Base-by-base conservation (phyloP, 2,888 invertebrate genomes). In the Cryptus viduatorius region DNA sequence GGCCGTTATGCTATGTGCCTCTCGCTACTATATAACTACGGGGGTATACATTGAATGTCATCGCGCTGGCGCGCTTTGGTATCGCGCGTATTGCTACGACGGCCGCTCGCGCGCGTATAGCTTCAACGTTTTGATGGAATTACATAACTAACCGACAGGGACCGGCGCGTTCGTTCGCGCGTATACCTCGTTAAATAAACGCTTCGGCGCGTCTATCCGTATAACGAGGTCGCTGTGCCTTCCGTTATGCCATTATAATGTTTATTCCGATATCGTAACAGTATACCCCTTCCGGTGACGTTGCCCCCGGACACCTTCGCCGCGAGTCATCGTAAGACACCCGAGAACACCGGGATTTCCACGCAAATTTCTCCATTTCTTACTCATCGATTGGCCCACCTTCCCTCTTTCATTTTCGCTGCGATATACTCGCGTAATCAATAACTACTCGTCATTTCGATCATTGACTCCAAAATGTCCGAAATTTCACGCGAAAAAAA, bases 151-250 rank as follows among this genome's bases (percentile, higher is more conserved):
- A 78, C 77, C 77, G 64, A 72, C 68, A 44, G 42, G 44, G 72
- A 75, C 37, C 37, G 37, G 37, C 69, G 79, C 67, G 75, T 79
- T 82, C 78, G 78, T 82, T 84, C 78, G 78, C 79, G 79, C 82
- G 67, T 50, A 78, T 77, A 72, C 56, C 73, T 84, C 84, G 81
- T 82, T 79, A 82, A 78, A 82, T 79, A 84, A 84, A 84, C 81
- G 69, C 72, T 69, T 69, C 24, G 37, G 59, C 81, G 65, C 71
- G 78, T 84, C 84, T 84, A 78, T 69, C 77, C 78, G 75, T 79
- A 84, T 79, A 84, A 84, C 84, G 84, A 84, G 82, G 84, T 84
- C 84, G 79, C 53, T 82, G 84, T 73, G 81, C 81, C 71, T 84
- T 84, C 78, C 81, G 81, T 79, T 79, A 84, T 71, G 78, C 59